phyloP scores from a whole-genome alignment of 2,797 vertebrate species.

The Danio jaintianensis region DNA sequence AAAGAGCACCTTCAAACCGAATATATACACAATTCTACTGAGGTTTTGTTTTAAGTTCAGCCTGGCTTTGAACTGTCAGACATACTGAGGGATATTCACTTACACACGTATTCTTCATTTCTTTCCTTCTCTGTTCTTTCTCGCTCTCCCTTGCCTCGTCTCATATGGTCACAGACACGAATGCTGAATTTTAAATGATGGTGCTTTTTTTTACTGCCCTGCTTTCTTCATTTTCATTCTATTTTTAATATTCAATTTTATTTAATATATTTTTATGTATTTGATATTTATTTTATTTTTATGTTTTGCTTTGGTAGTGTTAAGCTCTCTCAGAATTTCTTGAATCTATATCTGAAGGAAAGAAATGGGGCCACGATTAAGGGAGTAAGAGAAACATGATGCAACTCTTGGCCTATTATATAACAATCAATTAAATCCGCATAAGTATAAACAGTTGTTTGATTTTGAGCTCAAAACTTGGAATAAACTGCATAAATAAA shows the following conservation, averaged over 20 bases:
- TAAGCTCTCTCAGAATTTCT: background rate
- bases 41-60: conserved; percentile 49
- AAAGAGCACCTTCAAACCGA: conserved; percentile 56
- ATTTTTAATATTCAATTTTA: background rate
- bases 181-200: conserved; percentile 27
- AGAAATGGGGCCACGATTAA: background rate
- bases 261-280: background rate
- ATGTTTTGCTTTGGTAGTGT: background rate
- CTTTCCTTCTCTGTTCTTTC: conserved; percentile 17
- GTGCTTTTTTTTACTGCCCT: background rate
- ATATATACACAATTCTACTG: conserved; percentile 40
- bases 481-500: background rate
- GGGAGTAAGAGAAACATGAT: background rate
- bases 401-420: background rate
- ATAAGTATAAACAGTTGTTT: background rate
- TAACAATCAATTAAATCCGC: background rate
- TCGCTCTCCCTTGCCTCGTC: conserved; percentile 1
- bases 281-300: background rate
- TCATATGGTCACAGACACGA: conserved; percentile 22
- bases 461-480: background rate
- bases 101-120: conserved; percentile 36
- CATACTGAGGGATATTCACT: conserved; percentile 28
- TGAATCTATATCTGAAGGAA: background rate
- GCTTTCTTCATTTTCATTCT: background rate
- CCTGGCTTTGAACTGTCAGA: conserved; percentile 55